Evolutionary conservation across 2,797 vertebrate genomes (phyloP), one percentile per base, ranked within the genome.

Genomic region (Enteromius fasciolatus): DNA sequence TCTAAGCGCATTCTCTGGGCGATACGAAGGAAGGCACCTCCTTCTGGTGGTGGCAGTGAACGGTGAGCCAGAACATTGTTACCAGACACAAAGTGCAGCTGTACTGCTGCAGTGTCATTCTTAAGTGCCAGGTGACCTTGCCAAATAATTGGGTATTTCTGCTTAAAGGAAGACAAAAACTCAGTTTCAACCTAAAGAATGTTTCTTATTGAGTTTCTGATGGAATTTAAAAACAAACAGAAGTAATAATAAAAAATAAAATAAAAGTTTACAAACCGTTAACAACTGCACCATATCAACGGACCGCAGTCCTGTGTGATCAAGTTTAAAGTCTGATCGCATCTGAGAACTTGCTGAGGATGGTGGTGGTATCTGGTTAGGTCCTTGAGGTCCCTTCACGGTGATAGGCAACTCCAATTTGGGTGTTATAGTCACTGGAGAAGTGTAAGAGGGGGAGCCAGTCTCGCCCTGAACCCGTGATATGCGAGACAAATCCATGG

Each of bases 111-210:
- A 0, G 97, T 97, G 90, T 99, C 98, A 0, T 99, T 99, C 91
- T 99, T 99, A 31, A 99, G 94, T 44, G 98, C 98, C 90, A 99
- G 83, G 28, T 98, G 94, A 78, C 98, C 98, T 94, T 99, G 98
- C 98, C 98, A 99, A 77, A 99, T 97, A 17, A 99, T 99, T 1
- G 98, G 98, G 90, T 99, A 99, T 91, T 98, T 99, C 98, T 99
- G 92, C 79, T 83, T 23, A 76, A 78, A 87, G 18, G 74, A 64
- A 80, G 79, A 17, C 80, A 11, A 69, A 57, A 50, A 70, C 23
- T 41, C 3, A 61, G n/a, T 81, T 78, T 77, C 2, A 73, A 18
- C 46, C 23, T 54, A 14, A 77, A 52, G 0, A 11, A 83, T 68
- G 11, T 23, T 18, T 70, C 25, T 11, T 8, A 33, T 59, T 20